Percentiles rank a stretch among this genome's conserved stretches.
Conservation (phyloP, 2,797 vertebrate species). For the Ataeniobius toweri region DNA sequence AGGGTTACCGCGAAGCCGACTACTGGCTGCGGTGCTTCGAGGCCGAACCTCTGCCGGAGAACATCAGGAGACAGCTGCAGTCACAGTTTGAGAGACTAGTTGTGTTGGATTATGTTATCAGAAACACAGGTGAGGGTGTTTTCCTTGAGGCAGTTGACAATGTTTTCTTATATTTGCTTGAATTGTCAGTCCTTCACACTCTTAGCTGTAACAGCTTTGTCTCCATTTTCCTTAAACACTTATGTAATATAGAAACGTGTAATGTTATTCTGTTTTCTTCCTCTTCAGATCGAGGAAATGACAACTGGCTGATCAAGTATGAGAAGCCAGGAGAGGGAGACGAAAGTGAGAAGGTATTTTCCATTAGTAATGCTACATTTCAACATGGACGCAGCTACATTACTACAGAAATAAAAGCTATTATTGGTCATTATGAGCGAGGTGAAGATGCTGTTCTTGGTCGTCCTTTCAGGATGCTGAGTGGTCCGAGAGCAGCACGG, state of each 20-base stretch:
- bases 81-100: constrained; percentile 95
- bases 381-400: not conserved
- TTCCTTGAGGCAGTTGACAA: not conserved
- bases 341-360: constrained; percentile 80
- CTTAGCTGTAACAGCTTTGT: not conserved
- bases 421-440: not conserved
- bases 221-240: not conserved
- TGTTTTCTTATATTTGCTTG: not conserved
- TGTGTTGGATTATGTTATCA: constrained; percentile 94
- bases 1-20: constrained; percentile 95
- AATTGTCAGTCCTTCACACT: not conserved
- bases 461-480: constrained; percentile 76
- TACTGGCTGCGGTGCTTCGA: constrained; percentile 97
- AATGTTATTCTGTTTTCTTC: constrained; percentile 3
- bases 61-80: constrained; percentile 96
- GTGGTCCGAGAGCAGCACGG: constrained; percentile 79
- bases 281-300: constrained; percentile 92
- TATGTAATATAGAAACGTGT: too few relatives aligned
- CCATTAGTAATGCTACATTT: not conserved
- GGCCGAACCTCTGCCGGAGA: constrained; percentile 94
- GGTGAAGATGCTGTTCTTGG: not conserved
- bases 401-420: not conserved
- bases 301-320: constrained; percentile 97
- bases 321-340: constrained; percentile 84
- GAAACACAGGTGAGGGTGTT: constrained; percentile 91